Percentiles rank a stretch among this genome's conserved stretches.
These are phyloP conservation scores for Spialia ferax DNA, from an alignment of 2,888 invertebrate genomes.

Conservation along the genomic window DNA sequence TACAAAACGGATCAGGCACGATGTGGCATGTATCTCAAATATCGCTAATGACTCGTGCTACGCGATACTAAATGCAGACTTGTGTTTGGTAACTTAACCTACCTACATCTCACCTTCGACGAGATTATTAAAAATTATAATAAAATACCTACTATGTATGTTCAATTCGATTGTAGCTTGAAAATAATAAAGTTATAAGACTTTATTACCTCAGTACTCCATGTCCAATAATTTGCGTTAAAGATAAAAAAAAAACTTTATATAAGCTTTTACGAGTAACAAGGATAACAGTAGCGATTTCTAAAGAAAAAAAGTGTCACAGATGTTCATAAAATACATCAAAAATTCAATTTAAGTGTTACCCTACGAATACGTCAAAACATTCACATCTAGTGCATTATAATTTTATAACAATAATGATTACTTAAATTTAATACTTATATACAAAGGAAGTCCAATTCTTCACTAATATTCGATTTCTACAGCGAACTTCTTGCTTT, in stretches of 20 bases:
- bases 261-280: constrained; percentile 50
- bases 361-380: constrained; percentile 63
- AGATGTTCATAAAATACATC: constrained; percentile 63
- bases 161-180: constrained; percentile 27
- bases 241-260: constrained; percentile 39
- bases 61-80: constrained; percentile 77
- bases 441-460: constrained; percentile 66
- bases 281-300: constrained; percentile 51
- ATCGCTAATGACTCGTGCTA: constrained; percentile 57
- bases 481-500: constrained; percentile 48
- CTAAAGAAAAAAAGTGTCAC: constrained; percentile 57
- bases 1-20: constrained; percentile 76
- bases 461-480: constrained; percentile 46
- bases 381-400: constrained; percentile 76
- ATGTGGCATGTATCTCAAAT: constrained; percentile 65
- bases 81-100: constrained; percentile 70
- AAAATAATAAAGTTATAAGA: constrained; percentile 22
- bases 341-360: constrained; percentile 58
- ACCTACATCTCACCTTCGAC: constrained; percentile 62
- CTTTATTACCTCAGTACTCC: constrained; percentile 16
- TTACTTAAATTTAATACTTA: constrained; percentile 65
- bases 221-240: constrained; percentile 23
- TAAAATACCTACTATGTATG: constrained; percentile 30
- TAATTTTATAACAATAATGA: constrained; percentile 78
- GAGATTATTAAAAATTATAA: constrained; percentile 58